A percentile compares a stretch with the other conserved stretches of the same genome.
These are phyloP conservation scores for Rhynchomys soricoides DNA, from an alignment of 2,113 vertebrate genomes.

Conservation along the genomic window DNA sequence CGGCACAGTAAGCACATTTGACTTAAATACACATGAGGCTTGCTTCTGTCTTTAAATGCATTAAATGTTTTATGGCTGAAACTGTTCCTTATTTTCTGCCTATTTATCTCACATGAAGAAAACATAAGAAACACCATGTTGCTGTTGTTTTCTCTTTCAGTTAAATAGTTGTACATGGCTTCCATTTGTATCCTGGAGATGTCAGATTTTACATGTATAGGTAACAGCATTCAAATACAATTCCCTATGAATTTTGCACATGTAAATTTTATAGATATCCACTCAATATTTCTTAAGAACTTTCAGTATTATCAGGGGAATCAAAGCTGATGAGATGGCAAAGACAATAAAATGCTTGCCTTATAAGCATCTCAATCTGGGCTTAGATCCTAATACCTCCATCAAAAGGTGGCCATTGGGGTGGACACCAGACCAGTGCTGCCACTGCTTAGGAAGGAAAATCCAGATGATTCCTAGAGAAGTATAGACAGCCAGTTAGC, in stretches of 20 bases:
- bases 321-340: neutral
- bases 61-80: conserved; percentile 72
- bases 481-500: too few species aligned
- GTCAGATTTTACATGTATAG: conserved; percentile 65
- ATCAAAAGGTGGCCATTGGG: neutral
- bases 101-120: conserved; percentile 70
- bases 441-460: neutral
- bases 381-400: neutral
- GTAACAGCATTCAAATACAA: conserved; percentile 63
- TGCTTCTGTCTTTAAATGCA: conserved; percentile 78
- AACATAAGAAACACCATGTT: conserved; percentile 73
- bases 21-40: conserved; percentile 56
- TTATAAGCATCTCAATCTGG: neutral
- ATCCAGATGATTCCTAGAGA: too few species aligned
- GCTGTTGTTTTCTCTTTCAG: conserved; percentile 70
- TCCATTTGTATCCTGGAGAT: conserved; percentile 72
- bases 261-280: conserved; percentile 56
- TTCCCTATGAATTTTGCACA: conserved; percentile 66
- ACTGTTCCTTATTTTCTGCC: conserved; percentile 53
- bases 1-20: conserved; percentile 74
- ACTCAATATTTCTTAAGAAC: conserved; percentile 54
- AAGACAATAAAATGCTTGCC: neutral
- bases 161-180: conserved; percentile 65
- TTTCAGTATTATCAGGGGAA: conserved; percentile 22
- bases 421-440: neutral